A percentile compares a stretch with the other conserved stretches of the same genome.
phyloP scores from a whole-genome alignment of 1,140 invertebrate species.

The Nixonia krombeini region DNA sequence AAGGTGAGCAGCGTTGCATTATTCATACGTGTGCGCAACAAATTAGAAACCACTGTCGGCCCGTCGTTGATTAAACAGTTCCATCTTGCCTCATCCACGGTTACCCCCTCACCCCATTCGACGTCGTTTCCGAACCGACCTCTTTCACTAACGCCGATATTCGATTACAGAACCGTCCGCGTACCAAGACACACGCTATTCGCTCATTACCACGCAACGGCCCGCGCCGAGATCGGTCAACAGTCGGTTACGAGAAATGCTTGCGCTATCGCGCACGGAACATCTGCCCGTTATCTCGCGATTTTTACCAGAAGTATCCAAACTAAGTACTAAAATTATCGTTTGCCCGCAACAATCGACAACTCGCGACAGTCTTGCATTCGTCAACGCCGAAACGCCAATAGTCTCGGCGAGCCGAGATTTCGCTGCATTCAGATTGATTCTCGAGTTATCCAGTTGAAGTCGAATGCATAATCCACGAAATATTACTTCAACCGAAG shows the following conservation, averaged over 20 bases:
- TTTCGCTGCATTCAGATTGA: too few species aligned
- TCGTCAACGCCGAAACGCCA: too few species aligned
- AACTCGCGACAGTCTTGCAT: too few species aligned
- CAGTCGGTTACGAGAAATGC: not conserved
- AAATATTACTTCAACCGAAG: not conserved
- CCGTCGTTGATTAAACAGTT: slow-evolving; percentile 41
- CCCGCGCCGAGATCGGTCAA: not conserved
- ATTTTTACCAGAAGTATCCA: not conserved
- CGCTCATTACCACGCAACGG: slow-evolving; percentile 1
- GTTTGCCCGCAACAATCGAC: too few species aligned
- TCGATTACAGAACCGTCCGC: slow-evolving; percentile 17
- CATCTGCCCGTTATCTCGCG: not conserved
- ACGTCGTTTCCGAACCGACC: slow-evolving; percentile 14
- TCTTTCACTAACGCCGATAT: slow-evolving; percentile 18
- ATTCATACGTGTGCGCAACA: slow-evolving; percentile 53
- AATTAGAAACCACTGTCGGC: slow-evolving; percentile 44
- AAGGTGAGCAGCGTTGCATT: slow-evolving; percentile 40
- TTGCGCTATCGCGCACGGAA: not conserved
- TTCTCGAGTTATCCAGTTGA: not conserved
- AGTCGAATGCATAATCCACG: not conserved
- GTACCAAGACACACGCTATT: slow-evolving; percentile 5
- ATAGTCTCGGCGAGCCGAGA: too few species aligned
- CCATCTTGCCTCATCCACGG: slow-evolving; percentile 9
- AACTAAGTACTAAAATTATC: too few species aligned
- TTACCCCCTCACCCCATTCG: slow-evolving; percentile 12